phyloP scores from a whole-genome alignment of 2,888 invertebrate species.

The Ennomos quercinarius region DNA sequence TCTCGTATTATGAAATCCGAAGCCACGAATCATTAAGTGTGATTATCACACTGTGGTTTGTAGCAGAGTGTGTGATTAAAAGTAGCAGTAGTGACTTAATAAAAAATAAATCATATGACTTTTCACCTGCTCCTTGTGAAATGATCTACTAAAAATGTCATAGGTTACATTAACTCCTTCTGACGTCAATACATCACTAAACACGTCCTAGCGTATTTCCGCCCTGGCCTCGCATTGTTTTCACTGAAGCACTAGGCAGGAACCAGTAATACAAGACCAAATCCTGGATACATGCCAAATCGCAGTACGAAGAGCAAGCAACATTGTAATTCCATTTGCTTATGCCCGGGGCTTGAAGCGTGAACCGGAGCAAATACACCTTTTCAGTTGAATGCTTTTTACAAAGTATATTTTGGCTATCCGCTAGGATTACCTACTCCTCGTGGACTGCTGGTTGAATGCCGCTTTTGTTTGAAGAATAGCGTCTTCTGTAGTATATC shows the following conservation, averaged over 20 bases:
- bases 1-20: too few relatives aligned
- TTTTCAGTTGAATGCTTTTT: constrained; percentile 21
- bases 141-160: too few relatives aligned
- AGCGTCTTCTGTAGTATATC: background rate
- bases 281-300: constrained; percentile 26
- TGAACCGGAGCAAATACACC: constrained; percentile 23
- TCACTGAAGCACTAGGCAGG: constrained; percentile 15
- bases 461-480: constrained; percentile 3
- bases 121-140: too few relatives aligned
- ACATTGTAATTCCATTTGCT: constrained; percentile 30
- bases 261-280: constrained; percentile 13
- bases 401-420: constrained; percentile 20
- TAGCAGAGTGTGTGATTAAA: too few relatives aligned
- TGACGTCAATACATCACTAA: background rate
- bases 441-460: constrained; percentile 13
- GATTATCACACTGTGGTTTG: too few relatives aligned
- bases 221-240: constrained; percentile 10
- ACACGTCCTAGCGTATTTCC: background rate
- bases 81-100: too few relatives aligned
- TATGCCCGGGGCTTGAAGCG: constrained; percentile 19
- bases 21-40: too few relatives aligned
- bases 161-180: too few relatives aligned
- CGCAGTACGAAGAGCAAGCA: constrained; percentile 24
- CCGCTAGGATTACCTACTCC: constrained; percentile 6
- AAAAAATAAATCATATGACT: too few relatives aligned